Evolutionary conservation across 2,888 invertebrate species (phyloP), one percentile per base, ranked within the genome.

Genomic region (Dolichomitus sp.): DNA sequence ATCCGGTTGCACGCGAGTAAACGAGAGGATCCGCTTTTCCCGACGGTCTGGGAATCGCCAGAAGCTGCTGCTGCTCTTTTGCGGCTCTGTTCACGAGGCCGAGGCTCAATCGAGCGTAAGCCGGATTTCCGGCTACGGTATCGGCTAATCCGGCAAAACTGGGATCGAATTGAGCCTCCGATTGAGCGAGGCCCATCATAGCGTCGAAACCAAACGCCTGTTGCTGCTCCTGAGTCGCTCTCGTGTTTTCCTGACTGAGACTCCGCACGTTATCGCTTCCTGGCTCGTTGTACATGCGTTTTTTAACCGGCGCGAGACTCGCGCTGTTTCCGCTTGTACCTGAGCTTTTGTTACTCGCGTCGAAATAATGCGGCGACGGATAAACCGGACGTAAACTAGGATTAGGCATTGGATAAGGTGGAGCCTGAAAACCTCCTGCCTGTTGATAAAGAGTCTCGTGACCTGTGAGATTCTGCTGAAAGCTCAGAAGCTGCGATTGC

Each of bases 11-110:
- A 2, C 92, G 89, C 0, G 89, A 87, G 50, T 93, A 93, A 7
- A 90, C 82, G n/a, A 93, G 75, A 11, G 91, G 88, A 65, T 93
- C 93, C 1, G 92, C 48, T 30, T 91, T 92, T 42, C 95, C 91
- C 90, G 95, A 86, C 0, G 91, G 90, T 19, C 92, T 88, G 37
- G 93, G 88, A 12, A 93, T 92, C 33, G 93, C 92, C 4, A 92
- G 87, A 3, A 93, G 70, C 17, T 92, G 83, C 40, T 93, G 93
- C 7, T 92, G 92, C 7, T 93, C 93, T 19, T 92, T 92, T 5
- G 90, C 57, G 3, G 84, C 80, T 14, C 93, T 89, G 23, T 92
- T 88, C 0, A 93, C 92, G 17, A 93, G 81, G 11, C 93, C 93
- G 9, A 93, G 86, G 50, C 93, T 90, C 4, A 93, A 74, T 33